phyloP scores from a whole-genome alignment of 2,113 vertebrate species.

The Paradoxurus hermaphroditus region DNA sequence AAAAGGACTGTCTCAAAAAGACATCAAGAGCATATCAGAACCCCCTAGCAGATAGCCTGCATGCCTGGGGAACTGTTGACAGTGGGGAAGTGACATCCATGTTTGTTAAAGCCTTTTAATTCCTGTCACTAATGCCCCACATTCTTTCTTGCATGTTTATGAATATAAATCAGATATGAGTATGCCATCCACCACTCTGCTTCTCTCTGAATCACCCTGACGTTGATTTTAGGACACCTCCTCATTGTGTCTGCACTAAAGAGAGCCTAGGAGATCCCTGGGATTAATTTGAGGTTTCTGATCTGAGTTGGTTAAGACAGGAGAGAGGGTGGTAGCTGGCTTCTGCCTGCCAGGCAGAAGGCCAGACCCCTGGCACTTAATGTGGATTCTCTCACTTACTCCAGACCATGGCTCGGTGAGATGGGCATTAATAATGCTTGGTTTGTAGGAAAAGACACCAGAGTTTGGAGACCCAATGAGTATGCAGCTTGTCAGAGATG shows the following conservation, averaged over 20 bases:
- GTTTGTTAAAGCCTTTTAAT: slow-evolving; percentile 67
- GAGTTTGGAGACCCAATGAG: neutral
- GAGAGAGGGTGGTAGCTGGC: neutral
- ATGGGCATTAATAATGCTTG: neutral
- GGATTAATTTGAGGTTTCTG: neutral
- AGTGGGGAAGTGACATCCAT: slow-evolving; percentile 61
- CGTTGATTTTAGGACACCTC: neutral
- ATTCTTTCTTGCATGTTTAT: slow-evolving; percentile 64
- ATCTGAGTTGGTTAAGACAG: neutral
- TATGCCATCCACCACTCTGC: slow-evolving; percentile 5
- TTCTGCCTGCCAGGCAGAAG: neutral
- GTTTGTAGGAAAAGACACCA: neutral
- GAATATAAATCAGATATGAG: slow-evolving; percentile 68
- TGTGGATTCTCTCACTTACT: neutral
- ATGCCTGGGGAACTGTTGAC: slow-evolving; percentile 60
- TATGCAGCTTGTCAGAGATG: neutral
- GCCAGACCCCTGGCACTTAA: neutral
- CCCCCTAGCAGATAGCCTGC: slow-evolving; percentile 34
- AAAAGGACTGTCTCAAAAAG: neutral
- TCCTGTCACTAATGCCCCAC: slow-evolving; percentile 55
- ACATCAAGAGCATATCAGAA: slow-evolving; percentile 70
- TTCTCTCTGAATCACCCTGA: slow-evolving; percentile 55
- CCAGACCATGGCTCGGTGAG: neutral
- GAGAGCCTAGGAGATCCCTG: neutral
- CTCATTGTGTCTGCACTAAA: neutral